Conservation (phyloP, 2,888 invertebrate species). For the Anthophora plumipes region DNA sequence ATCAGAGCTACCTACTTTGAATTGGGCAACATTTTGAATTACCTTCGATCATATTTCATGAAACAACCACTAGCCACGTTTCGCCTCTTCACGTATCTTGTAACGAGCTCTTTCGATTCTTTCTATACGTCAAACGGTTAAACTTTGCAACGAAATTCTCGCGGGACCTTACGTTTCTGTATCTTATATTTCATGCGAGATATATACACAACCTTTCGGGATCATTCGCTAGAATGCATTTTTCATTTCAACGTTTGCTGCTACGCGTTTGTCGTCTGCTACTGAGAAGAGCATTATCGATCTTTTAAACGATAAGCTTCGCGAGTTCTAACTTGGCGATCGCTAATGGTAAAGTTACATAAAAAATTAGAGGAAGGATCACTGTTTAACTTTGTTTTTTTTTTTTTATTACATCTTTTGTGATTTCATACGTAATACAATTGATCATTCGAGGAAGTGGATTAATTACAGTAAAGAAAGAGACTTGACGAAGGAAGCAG, state of each 20-base stretch:
- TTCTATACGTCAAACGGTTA: neutral
- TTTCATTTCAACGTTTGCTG: slow-evolving; percentile 3
- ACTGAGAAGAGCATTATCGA: neutral
- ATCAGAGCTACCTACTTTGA: slow-evolving; percentile 49
- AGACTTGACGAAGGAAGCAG: neutral
- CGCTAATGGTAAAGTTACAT: neutral
- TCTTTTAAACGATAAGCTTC: slow-evolving; percentile 6
- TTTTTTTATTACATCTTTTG: neutral
- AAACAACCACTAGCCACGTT: neutral
- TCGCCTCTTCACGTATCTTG: no score
- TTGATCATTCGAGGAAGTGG: neutral
- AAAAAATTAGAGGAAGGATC: neutral
- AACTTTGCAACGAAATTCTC: slow-evolving; percentile 2
- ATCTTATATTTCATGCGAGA: neutral
- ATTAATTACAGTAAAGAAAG: neutral
- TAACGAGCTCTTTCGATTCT: neutral
- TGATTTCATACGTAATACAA: neutral
- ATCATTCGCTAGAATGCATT: slow-evolving; percentile 18
- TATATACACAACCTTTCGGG: slow-evolving; percentile 13
- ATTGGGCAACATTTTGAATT: slow-evolving; percentile 50
- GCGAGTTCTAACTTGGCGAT: neutral
- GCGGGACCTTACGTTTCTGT: neutral
- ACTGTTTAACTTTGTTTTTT: neutral
- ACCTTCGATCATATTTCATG: slow-evolving; percentile 16
- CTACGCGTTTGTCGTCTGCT: neutral